Base-by-base conservation (phyloP, 2,113 vertebrate species). In the Microcebus jonahi region DNA sequence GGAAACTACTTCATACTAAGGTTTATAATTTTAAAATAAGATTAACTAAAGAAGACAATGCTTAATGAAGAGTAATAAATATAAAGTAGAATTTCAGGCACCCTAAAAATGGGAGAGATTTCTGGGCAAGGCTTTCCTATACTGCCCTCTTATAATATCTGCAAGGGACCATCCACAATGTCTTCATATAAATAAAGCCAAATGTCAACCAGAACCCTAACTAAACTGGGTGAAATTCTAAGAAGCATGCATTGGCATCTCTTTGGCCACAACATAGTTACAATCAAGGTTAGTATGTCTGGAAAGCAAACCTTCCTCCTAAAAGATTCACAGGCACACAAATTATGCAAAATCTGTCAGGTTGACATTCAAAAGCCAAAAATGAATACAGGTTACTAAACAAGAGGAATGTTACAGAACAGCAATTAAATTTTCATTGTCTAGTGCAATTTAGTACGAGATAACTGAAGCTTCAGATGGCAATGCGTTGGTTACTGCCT, bases 321-420 rank as follows among this genome's bases (percentile, higher is more conserved):
- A 45, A 92, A 80, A 87, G 48, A 90, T 61, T 14, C 59, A 81
- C 36, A 92, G 50, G 53, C 10, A 81, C 21, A 61, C 70, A 94
- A 84, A 96, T 87, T 61, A 92, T 36, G 6, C 42, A 83, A 91
- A 59, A 95, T 75, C 53, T 20, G 50, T 59, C 48, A 88, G 61
- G 59, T 6, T 91, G 50, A 61, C 53, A 91, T 57, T 83, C 95
- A 53, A 97, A 97, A 97, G n/a, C 9, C 63, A 90, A 25, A 93
- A 20, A 50, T 17, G 14, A 90, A 91, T 91, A n/a, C 50, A 48
- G 57, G 89, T 65, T 81, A 59, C 25, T 67, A 61, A 81, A 36
- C 6, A 73, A 42, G 77, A 93, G 15, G 73, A 86, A 77, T 57
- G 15, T 65, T 85, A n/a, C 39, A 61, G n/a, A 77, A 36, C 87